These are phyloP conservation scores for Balearica regulorum DNA, from an alignment of 2,797 vertebrate species.

Conservation along the genomic window DNA sequence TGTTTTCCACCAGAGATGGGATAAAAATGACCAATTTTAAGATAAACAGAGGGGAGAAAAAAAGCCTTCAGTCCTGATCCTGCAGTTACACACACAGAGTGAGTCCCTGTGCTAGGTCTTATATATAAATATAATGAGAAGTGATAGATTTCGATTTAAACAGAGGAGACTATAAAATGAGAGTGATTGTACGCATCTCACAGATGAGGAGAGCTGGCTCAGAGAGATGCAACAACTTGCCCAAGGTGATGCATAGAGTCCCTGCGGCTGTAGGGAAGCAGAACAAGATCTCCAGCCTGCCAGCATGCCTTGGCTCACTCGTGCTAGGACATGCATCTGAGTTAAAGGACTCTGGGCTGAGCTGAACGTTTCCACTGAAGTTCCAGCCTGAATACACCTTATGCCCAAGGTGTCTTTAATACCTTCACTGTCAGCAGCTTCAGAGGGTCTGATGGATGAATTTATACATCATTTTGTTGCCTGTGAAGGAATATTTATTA, in stretches of 20 bases:
- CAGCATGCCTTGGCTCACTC: not conserved
- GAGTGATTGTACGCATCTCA: not conserved
- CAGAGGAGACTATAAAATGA: not conserved
- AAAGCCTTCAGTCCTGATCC: not conserved
- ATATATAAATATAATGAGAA: not conserved
- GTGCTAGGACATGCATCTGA: not conserved
- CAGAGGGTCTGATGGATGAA: not conserved
- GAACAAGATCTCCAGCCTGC: not conserved
- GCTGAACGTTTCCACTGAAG: not conserved
- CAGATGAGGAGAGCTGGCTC: not conserved
- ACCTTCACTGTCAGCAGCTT: not conserved
- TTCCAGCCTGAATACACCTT: not conserved
- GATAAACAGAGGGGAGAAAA: not conserved
- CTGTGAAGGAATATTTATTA: constrained; percentile 16
- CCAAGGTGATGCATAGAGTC: not conserved
- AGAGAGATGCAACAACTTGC: not conserved
- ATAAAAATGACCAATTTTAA: constrained; percentile 18
- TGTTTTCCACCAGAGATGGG: not conserved
- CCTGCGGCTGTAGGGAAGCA: not conserved
- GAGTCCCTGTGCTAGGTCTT: not conserved
- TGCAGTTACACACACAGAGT: not conserved
- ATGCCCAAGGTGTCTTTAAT: not conserved
- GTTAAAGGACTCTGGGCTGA: not conserved
- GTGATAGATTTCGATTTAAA: not conserved
- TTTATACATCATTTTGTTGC: constrained; percentile 5